Base-by-base conservation (phyloP, 2,888 invertebrate species). In the Elmis aenea region DNA sequence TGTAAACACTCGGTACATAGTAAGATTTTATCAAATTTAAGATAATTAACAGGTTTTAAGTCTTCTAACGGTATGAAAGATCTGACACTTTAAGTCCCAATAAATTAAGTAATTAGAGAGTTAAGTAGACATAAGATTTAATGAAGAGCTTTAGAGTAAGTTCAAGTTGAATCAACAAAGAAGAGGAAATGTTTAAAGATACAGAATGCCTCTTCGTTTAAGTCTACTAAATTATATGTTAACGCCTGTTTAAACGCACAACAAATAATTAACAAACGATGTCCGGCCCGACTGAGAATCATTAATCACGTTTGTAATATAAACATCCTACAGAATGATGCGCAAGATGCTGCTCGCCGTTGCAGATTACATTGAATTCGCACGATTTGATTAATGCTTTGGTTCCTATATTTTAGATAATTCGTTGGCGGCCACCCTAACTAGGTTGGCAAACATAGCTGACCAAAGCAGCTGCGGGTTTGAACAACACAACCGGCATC, bases 301-400 rank as follows among this genome's bases (percentile, higher is more conserved):
- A 55, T 56, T 54, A 56, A 56, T 56, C 54, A 55, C 44, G 37
- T 37, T 20, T 36, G 42, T 52, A 56, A 56, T 55, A 54, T 56
- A 54, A 54, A 52, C 52, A 55, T 51, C 49, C 45, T 47, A 43
- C 42, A 38, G 52, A 48, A 47, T 50, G 54, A 52, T 55, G 51
- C 45, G 51, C 53, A 54, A 54, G 50, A 51, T 50, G 50, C 46
- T 52, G 50, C 51, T 53, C 48, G 47, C 48, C 48, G 55, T 50
- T 50, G 48, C 50, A 57, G 56, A 57, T 57, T 57, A 56, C 54
- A 55, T 55, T 52, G 56, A 55, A 57, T 55, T 53, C 55, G 50
- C 52, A 50, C 52, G 54, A 57, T 57, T 58, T 59, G 58, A 59
- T 59, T 58, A 58, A 59, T 57, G 56, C 49, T 55, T 36, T 43